Base-by-base conservation (phyloP, 2,888 invertebrate species). In the Cantharis rustica region DNA sequence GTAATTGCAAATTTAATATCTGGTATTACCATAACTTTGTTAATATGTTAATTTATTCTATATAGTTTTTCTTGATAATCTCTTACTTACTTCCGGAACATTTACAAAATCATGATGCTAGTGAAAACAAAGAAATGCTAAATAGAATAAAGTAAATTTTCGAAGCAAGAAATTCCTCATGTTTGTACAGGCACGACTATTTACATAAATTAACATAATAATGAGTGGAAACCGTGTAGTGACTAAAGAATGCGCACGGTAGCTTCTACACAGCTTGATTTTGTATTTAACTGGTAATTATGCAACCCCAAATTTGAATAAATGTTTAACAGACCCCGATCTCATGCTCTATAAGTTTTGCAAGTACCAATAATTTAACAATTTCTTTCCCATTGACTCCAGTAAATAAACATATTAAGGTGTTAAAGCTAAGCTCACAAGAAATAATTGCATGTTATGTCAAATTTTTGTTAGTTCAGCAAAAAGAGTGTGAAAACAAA, bases 141-240 rank as follows among this genome's bases (percentile, higher is more conserved):
- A 73, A 71, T 69, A 76, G 73, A 70, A 73, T 76, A 76, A 76
- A 64, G 69, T 76, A 73, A 76, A 76, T 76, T 72, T 76, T 73
- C 70, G 70, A 70, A 70, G 73, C 66, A 73, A 73, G 64, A 69
- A 76, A 73, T 76, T 76, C 66, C 70, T 76, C 74, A 77, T 77
- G 73, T 77, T 77, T 74, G 77, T 77, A 77, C 77, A 77, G 71
- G 68, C 71, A 69, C 62, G 71, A 77, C 61, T 69, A 74, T 77
- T 77, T 77, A 71, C 77, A 77, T 77, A 77, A 74, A 77, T 77
- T 74, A 77, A 71, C 77, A 77, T 77, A 77, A 77, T 77, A 77
- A 77, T 71, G 69, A 69, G 66, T 74, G 63, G 71, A 61, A 72
- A 61, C 70, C 71, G 72, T 64, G 62, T 72, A 76, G 71, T 69